Percentiles rank a stretch among this genome's conserved stretches.
These are phyloP conservation scores for Mayetiola destructor DNA, from an alignment of 2,888 invertebrate species.

Conservation along the genomic window DNA sequence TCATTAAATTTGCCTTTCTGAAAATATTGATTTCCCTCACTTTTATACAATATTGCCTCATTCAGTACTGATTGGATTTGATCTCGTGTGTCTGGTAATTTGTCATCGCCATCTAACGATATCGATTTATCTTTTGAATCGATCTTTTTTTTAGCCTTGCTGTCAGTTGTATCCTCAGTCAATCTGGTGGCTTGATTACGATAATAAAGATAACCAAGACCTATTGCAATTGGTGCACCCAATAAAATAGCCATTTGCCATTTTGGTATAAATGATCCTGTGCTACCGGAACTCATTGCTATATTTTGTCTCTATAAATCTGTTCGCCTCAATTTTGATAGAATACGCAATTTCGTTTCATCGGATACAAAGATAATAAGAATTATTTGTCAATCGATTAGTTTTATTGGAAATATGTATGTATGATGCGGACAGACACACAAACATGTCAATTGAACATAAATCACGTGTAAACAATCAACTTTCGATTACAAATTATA, in stretches of 20 bases:
- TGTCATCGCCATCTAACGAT: conserved; percentile 37
- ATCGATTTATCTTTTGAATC: conserved; percentile 38
- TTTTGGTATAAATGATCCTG: conserved; percentile 51
- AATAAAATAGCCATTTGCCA: conserved; percentile 77
- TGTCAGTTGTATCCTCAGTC: conserved; percentile 21
- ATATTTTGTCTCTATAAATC: not conserved
- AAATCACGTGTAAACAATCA: not conserved
- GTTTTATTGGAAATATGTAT: not conserved
- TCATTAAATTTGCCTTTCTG: conserved; percentile 77
- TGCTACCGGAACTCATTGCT: conserved; percentile 19
- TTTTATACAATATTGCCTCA: conserved; percentile 65
- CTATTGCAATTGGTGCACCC: conserved; percentile 69
- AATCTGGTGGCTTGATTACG: conserved; percentile 36
- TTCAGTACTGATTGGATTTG: conserved; percentile 41
- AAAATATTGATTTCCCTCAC: conserved; percentile 77
- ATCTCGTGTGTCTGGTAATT: conserved; percentile 32
- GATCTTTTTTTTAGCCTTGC: conserved; percentile 22
- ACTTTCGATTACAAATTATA: not conserved
- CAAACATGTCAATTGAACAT: not conserved
- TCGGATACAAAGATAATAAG: not conserved
- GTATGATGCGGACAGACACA: too few species aligned
- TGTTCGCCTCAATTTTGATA: not conserved
- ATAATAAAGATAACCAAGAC: conserved; percentile 65
- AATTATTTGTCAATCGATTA: not conserved
- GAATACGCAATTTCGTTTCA: not conserved